Percentiles rank a stretch among this genome's conserved stretches.
phyloP scores from a whole-genome alignment of 2,113 vertebrate genomes.

The Petrocephalus microphthalmus region DNA sequence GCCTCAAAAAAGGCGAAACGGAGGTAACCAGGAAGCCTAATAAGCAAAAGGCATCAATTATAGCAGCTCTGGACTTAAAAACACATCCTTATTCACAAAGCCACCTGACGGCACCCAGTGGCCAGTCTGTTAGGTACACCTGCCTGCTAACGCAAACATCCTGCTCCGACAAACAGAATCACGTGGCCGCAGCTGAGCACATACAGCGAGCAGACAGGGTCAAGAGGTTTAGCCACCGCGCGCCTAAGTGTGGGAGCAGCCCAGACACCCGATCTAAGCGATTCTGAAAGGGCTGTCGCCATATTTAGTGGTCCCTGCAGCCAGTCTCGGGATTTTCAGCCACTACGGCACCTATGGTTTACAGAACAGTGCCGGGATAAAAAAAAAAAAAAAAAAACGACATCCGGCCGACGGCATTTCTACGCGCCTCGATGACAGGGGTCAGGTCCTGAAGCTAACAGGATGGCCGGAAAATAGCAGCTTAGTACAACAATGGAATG shows the following conservation, averaged over 20 bases:
- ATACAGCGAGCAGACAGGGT: background rate
- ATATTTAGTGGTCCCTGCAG: background rate
- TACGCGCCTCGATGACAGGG: background rate
- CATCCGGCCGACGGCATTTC: background rate
- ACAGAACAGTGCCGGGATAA: background rate
- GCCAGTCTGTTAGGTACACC: background rate
- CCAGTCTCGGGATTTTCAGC: background rate
- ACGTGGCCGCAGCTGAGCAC: background rate
- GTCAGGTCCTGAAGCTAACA: background rate
- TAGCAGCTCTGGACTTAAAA: background rate
- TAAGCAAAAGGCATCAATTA: background rate
- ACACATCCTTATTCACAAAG: background rate
- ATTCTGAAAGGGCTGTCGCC: background rate
- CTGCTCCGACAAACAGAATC: background rate
- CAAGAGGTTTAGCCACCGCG: background rate
- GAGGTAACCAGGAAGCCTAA: background rate
- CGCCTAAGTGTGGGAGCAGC: background rate
- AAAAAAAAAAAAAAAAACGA: background rate
- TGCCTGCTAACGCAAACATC: background rate
- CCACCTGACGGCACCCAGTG: background rate
- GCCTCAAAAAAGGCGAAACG: background rate
- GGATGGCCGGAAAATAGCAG: background rate
- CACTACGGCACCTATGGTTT: background rate
- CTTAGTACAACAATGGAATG: background rate
- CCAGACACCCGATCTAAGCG: background rate